Conservation (phyloP, 2,113 vertebrate species). For the Galemys pyrenaicus region DNA sequence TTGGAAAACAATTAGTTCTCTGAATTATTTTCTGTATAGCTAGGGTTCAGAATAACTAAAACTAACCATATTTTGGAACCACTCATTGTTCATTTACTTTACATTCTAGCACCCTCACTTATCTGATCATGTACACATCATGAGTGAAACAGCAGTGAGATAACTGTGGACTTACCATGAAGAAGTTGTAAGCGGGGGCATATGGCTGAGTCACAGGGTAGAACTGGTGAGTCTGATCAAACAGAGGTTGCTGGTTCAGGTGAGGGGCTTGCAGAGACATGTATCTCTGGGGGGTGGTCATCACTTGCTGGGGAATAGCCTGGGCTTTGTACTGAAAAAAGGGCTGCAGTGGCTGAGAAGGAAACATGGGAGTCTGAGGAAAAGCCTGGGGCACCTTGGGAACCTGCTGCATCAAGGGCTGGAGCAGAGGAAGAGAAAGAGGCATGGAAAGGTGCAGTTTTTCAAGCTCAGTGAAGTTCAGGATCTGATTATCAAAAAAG, state of each 20-base stretch:
- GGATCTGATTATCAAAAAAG: neutral
- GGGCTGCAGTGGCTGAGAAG: neutral
- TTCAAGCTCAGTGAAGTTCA: neutral
- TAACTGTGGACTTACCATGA: constrained; percentile 48
- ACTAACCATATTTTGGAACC: neutral
- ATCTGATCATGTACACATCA: neutral
- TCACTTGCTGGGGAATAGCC: neutral
- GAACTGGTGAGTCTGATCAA: fast-evolving
- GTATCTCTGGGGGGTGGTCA: neutral
- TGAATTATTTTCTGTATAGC: neutral
- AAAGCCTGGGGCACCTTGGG: neutral
- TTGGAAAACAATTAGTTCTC: neutral
- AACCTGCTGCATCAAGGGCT: neutral
- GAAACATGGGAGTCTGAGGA: neutral
- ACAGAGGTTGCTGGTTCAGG: neutral
- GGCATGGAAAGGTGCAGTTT: neutral
- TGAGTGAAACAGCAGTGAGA: neutral
- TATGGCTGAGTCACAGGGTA: neutral
- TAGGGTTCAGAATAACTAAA: neutral
- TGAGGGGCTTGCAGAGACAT: neutral
- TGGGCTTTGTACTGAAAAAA: neutral
- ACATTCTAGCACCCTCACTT: neutral
- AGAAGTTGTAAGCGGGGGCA: neutral
- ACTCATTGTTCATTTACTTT: neutral
- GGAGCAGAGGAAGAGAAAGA: neutral